Percentiles rank a stretch among this genome's conserved stretches.
These are phyloP conservation scores for Centropus bengalensis DNA, from an alignment of 2,113 vertebrate species.

Conservation along the genomic window DNA sequence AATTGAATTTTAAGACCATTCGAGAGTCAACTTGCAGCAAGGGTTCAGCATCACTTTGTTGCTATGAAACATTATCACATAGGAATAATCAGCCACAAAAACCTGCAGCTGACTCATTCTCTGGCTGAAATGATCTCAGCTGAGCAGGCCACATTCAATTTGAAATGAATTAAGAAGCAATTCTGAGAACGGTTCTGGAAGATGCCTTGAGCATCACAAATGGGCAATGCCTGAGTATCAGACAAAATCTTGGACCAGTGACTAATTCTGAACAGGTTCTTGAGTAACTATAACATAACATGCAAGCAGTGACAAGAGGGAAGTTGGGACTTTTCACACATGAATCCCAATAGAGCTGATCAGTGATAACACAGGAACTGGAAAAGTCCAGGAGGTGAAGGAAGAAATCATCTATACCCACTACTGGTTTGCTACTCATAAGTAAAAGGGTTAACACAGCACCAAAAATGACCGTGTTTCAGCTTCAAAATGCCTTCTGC, in stretches of 20 bases:
- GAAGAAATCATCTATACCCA: neutral
- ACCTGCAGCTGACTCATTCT: neutral
- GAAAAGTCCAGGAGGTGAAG: neutral
- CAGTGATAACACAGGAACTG: neutral
- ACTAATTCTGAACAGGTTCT: neutral
- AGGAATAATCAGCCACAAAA: constrained; percentile 18
- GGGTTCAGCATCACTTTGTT: constrained; percentile 5
- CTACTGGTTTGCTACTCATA: neutral
- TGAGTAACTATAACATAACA: neutral
- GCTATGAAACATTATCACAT: constrained; percentile 11
- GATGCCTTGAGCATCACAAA: neutral
- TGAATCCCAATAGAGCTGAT: neutral
- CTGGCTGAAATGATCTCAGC: neutral
- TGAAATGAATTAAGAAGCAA: neutral
- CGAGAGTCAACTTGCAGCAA: neutral
- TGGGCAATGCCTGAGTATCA: neutral
- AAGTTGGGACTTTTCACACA: neutral
- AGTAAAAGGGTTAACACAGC: neutral
- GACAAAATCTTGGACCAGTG: neutral
- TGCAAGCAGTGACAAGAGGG: neutral
- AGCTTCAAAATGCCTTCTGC: neutral
- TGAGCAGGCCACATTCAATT: neutral
- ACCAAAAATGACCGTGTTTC: neutral
- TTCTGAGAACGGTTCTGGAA: neutral
- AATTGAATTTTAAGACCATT: constrained; percentile 9